phyloP scores from a whole-genome alignment of 2,888 invertebrate species.

The Patella ulyssiponensis region DNA sequence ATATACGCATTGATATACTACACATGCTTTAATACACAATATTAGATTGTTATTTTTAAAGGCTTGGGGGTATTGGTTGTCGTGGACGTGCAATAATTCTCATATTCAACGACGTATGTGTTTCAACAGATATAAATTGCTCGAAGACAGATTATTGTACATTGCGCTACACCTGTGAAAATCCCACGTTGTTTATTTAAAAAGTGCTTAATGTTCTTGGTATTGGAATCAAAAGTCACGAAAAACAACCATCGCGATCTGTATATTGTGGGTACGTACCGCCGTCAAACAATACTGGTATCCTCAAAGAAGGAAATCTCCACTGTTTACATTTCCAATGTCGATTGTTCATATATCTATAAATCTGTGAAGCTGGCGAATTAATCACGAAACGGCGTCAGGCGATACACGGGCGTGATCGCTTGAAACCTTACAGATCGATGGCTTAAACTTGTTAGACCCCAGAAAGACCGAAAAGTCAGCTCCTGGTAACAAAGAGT shows the following conservation, averaged over 20 bases:
- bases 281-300: background rate
- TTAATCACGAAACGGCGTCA: constrained; percentile 9
- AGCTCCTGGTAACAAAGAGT: constrained; percentile 1
- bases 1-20: too few relatives aligned
- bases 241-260: constrained; percentile 2
- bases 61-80: too few relatives aligned
- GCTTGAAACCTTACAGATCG: background rate
- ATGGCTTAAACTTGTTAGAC: constrained; percentile 13
- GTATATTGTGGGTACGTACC: background rate
- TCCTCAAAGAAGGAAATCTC: constrained; percentile 5
- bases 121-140: too few relatives aligned
- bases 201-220: too few relatives aligned
- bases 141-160: too few relatives aligned
- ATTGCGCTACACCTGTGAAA: too few relatives aligned
- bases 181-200: too few relatives aligned
- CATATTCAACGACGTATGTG: too few relatives aligned
- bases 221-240: constrained; percentile 4
- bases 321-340: constrained; percentile 5
- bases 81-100: too few relatives aligned
- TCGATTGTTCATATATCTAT: constrained; percentile 9
- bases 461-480: constrained; percentile 5
- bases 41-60: too few relatives aligned
- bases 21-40: too few relatives aligned
- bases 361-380: constrained; percentile 2
- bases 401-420: background rate